Base-by-base conservation (phyloP, 92 coral and sea anemone genomes). In the Galaxea fascicularis region DNA sequence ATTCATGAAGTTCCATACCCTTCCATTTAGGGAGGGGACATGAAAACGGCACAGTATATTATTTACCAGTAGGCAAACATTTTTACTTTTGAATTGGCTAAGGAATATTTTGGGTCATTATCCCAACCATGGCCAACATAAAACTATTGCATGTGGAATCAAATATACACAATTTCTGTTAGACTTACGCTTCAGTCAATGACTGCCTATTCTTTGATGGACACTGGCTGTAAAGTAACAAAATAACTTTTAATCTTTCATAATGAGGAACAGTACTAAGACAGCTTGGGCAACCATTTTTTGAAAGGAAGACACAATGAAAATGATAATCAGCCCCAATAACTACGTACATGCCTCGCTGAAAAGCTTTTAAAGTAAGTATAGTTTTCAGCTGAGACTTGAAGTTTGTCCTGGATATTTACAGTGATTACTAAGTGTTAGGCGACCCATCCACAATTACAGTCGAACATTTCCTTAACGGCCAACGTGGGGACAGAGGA, bases 141-240 rank as follows among this genome's bases (percentile, higher is more conserved):
- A 71, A 71, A 44, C 77, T 71, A 71, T 71, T 71, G 77, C 77
- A 77, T 58, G 72, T 60, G 69, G 72, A 60, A 78, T 62, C 66
- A 78, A 78, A 78, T 78, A 78, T 78, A 78, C 83, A 78, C 83
- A 46, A 78, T 18, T 31, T 78, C 68, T 78, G 72, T 78, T 60
- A 62, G 83, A 78, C 83, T 78, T 78, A 78, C 72, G 31, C 83
- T 78, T 66, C 83, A 78, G 83, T 78, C 72, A 78, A 60, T 78
- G 83, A 72, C 54, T 62, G 72, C 31, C 53, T 78, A 63, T 78
- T 78, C 83, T 62, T 60, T 78, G 76, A 71, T n/a, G 35, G 76
- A 71, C 58, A 27, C 83, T 62, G 83, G 71, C 68, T 78, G 83
- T 78, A 78, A 78, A 78, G 62, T 78, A 78, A 60, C 83, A 78